phyloP scores from a whole-genome alignment of 2,113 vertebrate genomes.

The Anarhynchus alexandrinus region DNA sequence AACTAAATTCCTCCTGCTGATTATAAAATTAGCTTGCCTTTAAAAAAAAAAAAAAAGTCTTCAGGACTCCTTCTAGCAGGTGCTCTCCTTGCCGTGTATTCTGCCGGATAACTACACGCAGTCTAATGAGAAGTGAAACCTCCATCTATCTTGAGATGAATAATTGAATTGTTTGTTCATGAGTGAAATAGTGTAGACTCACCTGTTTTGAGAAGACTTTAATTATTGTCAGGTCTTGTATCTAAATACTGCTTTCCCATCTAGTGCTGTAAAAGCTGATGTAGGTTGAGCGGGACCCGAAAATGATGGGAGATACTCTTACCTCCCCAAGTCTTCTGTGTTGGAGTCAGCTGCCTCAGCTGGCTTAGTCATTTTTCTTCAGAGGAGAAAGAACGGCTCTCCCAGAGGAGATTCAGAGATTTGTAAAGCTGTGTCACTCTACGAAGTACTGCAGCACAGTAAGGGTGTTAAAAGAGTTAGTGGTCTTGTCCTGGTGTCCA shows the following conservation, averaged over 20 bases:
- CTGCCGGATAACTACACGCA: background rate
- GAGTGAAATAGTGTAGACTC: background rate
- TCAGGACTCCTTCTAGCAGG: background rate
- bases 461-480: background rate
- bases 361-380: background rate
- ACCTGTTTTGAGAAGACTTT: background rate
- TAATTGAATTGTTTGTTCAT: background rate
- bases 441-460: background rate
- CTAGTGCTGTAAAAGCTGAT: background rate
- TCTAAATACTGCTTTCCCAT: background rate
- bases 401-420: background rate
- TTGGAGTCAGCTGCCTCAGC: background rate
- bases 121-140: background rate
- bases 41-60: background rate
- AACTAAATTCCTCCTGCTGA: background rate
- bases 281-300: background rate
- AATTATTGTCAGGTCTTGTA: background rate
- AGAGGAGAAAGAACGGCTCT: background rate
- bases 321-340: background rate
- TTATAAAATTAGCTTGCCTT: background rate
- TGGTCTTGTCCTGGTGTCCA: background rate
- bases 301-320: background rate
- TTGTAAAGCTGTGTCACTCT: accelerated
- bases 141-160: background rate
- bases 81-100: background rate